Percentiles rank a stretch among this genome's conserved stretches.
These are phyloP conservation scores for Moxostoma hubbsi DNA, from an alignment of 2,797 vertebrate species.

Conservation along the genomic window DNA sequence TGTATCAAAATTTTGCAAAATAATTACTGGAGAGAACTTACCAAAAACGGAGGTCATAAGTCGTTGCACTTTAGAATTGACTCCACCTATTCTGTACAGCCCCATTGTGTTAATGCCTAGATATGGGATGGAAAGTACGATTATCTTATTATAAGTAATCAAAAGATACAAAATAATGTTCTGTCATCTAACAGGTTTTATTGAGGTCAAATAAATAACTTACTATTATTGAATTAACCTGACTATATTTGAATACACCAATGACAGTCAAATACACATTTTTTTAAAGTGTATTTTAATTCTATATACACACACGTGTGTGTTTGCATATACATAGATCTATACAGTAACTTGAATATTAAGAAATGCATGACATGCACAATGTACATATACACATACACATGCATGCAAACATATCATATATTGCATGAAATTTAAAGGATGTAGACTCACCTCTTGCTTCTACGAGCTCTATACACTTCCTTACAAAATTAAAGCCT, in stretches of 20 bases:
- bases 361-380: neutral
- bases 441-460: constrained; percentile 74
- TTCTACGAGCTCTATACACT: constrained; percentile 94
- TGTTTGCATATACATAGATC: no score
- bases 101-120: constrained; percentile 90
- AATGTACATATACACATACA: constrained; percentile 12
- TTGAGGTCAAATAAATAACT: neutral
- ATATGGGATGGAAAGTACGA: constrained; percentile 51
- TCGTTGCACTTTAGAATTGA: constrained; percentile 98
- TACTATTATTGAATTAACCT: neutral
- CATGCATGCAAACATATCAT: neutral
- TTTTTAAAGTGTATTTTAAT: neutral
- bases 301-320: no score
- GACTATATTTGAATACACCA: neutral
- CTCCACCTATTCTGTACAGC: constrained; percentile 95
- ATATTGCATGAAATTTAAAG: neutral
- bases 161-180: neutral
- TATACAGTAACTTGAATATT: no score
- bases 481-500: constrained; percentile 94
- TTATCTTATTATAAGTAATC: constrained; percentile 1
- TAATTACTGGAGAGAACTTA: constrained; percentile 60
- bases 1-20: neutral
- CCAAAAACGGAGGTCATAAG: constrained; percentile 95
- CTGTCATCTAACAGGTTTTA: neutral
- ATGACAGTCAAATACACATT: neutral